Percentiles rank a stretch among this genome's conserved stretches.
These are phyloP conservation scores for Aspidapion aeneum DNA, from an alignment of 2,888 invertebrate species.

Conservation along the genomic window DNA sequence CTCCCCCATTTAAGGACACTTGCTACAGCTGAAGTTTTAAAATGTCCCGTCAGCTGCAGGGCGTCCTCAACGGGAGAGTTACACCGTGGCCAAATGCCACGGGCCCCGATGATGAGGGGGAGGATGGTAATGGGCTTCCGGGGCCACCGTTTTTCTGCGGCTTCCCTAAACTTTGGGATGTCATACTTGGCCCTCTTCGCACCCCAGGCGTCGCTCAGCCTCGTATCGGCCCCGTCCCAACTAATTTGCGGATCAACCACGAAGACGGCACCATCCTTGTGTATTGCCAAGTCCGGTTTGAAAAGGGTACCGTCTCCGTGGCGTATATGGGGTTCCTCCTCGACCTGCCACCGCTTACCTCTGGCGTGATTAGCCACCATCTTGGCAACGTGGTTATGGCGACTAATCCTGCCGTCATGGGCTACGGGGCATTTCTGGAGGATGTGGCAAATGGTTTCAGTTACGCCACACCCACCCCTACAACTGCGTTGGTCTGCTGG, in stretches of 20 bases:
- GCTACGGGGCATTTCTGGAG: constrained; percentile 18
- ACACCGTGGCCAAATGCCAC: constrained; percentile 29
- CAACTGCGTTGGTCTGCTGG: constrained; percentile 24
- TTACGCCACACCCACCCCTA: constrained; percentile 20
- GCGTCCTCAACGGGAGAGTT: constrained; percentile 14
- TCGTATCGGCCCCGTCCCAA: background rate
- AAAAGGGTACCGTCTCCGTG: constrained; percentile 17
- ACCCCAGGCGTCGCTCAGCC: background rate
- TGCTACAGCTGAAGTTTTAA: constrained; percentile 19
- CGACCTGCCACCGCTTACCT: constrained; percentile 4
- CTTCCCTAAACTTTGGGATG: constrained; percentile 24
- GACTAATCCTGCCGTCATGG: constrained; percentile 11
- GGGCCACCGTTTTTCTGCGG: constrained; percentile 21
- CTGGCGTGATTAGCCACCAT: constrained; percentile 11
- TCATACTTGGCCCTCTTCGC: constrained; percentile 24
- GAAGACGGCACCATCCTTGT: constrained; percentile 16
- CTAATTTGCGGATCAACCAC: constrained; percentile 8
- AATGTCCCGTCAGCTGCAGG: constrained; percentile 5
- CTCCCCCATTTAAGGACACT: constrained; percentile 23
- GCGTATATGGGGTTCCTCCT: constrained; percentile 19
- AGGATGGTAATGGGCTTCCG: no score
- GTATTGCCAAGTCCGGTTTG: no score
- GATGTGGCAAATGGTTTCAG: constrained; percentile 24
- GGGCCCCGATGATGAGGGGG: constrained; percentile 29
- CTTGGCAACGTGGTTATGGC: constrained; percentile 24